These are phyloP conservation scores for Catharus ustulatus DNA, from an alignment of 2,797 vertebrate species.

Conservation along the genomic window DNA sequence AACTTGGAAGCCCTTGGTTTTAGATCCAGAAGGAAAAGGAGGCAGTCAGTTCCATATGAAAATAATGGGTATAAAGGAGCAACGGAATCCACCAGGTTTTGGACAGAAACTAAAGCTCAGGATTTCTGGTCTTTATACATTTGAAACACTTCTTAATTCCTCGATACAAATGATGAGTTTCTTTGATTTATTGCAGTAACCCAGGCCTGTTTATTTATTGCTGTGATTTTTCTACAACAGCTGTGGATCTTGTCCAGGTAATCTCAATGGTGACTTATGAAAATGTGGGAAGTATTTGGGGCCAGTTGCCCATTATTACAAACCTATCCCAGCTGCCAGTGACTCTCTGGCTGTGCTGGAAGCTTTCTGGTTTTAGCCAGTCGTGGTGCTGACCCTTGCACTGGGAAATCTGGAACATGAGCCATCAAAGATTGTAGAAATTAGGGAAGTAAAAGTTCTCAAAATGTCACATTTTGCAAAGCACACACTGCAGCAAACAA, in stretches of 20 bases:
- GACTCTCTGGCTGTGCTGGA: not conserved
- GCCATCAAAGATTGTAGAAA: not conserved
- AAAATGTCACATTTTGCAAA: not conserved
- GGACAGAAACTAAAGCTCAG: not conserved
- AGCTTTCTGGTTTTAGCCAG: not conserved
- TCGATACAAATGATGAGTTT: not conserved
- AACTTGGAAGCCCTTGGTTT: not conserved
- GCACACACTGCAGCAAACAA: not conserved
- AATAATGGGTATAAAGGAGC: not conserved
- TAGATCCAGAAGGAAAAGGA: not conserved
- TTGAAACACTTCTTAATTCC: not conserved
- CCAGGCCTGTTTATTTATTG: conserved; percentile 93
- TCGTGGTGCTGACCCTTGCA: not conserved
- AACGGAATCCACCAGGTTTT: not conserved
- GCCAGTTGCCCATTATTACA: not conserved
- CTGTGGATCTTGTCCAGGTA: conserved; percentile 94
- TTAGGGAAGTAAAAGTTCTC: not conserved
- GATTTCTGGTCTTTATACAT: not conserved
- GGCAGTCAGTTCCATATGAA: not conserved
- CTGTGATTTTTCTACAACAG: conserved; percentile 93
- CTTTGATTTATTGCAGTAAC: conserved; percentile 82
- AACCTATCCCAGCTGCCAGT: not conserved
- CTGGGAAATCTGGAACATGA: not conserved
- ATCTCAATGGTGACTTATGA: not conserved
- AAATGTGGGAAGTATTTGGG: not conserved